Conservation (phyloP, 2,888 invertebrate species). For the Pandemis cinnamomeana region DNA sequence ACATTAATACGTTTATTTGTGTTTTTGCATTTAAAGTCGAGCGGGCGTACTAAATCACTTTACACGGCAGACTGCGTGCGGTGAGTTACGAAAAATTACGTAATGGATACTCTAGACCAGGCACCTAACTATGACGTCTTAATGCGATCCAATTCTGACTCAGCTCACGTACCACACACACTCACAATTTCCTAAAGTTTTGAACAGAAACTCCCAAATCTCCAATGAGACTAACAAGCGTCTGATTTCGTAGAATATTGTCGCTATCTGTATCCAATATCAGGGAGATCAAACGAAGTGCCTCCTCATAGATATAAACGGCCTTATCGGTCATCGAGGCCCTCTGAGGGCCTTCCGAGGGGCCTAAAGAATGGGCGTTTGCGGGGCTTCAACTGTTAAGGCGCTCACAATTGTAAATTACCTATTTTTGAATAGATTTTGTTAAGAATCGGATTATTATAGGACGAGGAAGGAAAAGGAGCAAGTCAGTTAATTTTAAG, state of each 20-base stretch:
- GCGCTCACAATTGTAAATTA: neutral
- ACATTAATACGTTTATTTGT: conserved; percentile 44
- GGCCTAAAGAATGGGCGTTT: neutral
- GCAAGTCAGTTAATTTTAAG: no score
- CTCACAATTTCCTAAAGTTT: no score
- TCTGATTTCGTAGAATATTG: neutral
- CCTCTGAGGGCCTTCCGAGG: neutral
- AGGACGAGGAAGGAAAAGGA: no score
- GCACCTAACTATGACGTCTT: no score
- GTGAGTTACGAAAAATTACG: neutral
- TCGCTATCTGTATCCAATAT: neutral
- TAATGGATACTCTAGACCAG: neutral
- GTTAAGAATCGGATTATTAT: no score
- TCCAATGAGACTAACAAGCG: neutral
- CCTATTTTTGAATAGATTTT: no score
- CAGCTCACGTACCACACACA: no score
- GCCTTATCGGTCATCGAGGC: conserved; percentile 7
- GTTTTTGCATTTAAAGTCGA: conserved; percentile 45
- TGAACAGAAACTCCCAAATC: no score
- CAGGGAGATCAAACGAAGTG: neutral
- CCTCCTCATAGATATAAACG: conserved; percentile 3
- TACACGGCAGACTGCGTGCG: conserved; percentile 15
- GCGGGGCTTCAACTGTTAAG: neutral
- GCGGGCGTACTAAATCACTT: conserved; percentile 42
- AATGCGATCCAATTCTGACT: no score